Base-by-base conservation (phyloP, 2,797 vertebrate species). In the Gobionotothen gibberifrons region DNA sequence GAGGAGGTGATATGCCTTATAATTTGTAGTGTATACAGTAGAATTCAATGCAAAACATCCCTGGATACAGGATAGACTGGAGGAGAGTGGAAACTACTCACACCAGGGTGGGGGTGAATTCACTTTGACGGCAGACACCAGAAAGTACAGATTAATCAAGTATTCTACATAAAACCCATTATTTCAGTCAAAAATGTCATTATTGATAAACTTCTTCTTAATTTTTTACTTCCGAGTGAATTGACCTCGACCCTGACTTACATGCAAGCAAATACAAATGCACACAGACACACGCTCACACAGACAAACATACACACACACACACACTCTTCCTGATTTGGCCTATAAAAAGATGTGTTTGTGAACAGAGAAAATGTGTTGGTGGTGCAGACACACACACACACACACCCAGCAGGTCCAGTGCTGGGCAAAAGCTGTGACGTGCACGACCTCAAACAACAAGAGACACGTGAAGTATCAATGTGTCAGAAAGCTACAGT, bases 401-500 rank as follows among this genome's bases (percentile, higher is more conserved):
- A 94, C 74, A 76, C 65, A 58, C 95, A 92, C 95, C 94, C 86
- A 93, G 95, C 94, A 92, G 86, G 79, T 89, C 88, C 87, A 87
- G 85, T 87, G 94, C 95, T 89, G 89, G 96, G 96, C 94, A 6
- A 94, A 95, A 96, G 96, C 94, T 96, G 96, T 96, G 95, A 95
- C 92, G 93, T 94, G 92, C 89, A 96, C 95, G 94, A 96, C 95
- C 95, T 94, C 62, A 95, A 78, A 85, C 72, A 83, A 96, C 94
- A 93, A 95, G 90, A 95, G 84, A 95, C 95, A 96, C 91, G 89
- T 83, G 93, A 94, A 94, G 93, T 93, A 95, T 96, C 95, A 96
- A 95, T 96, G 97, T 86, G 91, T 91, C 86, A 93, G 82, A 95
- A 96, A 96, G 95, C 96, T 96, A 97, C 96, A 97, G 97, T 96